phyloP scores from a whole-genome alignment of 2,888 invertebrate species.

The Acanthosepion pharaonis region DNA sequence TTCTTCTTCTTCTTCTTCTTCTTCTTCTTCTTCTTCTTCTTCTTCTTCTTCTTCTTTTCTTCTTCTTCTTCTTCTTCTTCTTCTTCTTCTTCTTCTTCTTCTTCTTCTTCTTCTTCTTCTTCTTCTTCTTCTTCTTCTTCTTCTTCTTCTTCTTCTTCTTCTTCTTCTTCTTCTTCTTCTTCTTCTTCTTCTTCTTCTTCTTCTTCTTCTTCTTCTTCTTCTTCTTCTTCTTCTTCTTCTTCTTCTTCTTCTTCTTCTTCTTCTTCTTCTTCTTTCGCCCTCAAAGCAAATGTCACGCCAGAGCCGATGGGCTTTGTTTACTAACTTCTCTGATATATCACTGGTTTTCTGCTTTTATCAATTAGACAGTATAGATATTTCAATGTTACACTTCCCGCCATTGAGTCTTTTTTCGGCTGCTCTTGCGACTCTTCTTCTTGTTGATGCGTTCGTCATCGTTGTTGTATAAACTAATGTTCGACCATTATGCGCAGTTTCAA shows the following conservation, averaged over 20 bases:
- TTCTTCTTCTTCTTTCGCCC: neutral
- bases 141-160: neutral
- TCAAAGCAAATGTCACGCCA: neutral
- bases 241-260: neutral
- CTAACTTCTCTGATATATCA: neutral
- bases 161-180: neutral
- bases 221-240: neutral
- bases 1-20: no score
- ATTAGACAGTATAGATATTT: constrained; percentile 6
- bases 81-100: neutral
- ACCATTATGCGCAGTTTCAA: neutral
- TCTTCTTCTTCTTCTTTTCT: no score
- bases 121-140: neutral
- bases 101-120: neutral
- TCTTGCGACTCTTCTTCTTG: neutral
- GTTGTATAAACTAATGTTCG: constrained; percentile 16
- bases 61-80: neutral
- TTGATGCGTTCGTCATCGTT: neutral
- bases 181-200: neutral
- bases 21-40: no score
- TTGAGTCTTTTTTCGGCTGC: neutral
- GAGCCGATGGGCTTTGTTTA: constrained; percentile 13
- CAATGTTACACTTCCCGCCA: neutral
- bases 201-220: neutral
- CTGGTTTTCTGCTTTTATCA: neutral